Conservation (phyloP, 1,140 invertebrate genomes). For the Holotrichia oblita region DNA sequence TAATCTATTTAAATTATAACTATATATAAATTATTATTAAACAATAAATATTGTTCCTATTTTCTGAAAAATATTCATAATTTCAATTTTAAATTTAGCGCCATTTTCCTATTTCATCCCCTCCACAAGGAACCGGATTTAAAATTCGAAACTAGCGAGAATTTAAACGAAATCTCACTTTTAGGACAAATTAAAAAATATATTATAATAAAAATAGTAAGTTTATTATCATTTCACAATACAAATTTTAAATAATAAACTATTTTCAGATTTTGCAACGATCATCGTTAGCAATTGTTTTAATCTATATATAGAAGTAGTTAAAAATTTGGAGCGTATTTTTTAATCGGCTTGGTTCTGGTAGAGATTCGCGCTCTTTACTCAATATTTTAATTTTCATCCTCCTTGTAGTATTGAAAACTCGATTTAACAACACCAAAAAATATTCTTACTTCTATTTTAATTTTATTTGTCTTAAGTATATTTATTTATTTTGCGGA, state of each 20-base stretch:
- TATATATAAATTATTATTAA: too few relatives aligned
- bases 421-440: background rate
- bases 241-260: background rate
- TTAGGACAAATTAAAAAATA: background rate
- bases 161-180: background rate
- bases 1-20: too few relatives aligned
- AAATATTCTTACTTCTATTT: background rate
- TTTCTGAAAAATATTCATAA: too few relatives aligned
- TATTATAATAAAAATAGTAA: background rate
- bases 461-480: too few relatives aligned
- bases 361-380: background rate
- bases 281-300: slow-evolving; percentile 23
- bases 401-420: background rate
- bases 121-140: background rate
- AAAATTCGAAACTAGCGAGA: background rate
- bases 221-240: background rate
- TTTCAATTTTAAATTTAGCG: background rate
- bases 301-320: background rate
- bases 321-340: background rate
- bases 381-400: background rate
- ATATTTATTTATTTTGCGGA: too few relatives aligned
- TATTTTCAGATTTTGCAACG: background rate
- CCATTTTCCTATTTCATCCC: background rate
- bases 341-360: background rate
- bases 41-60: too few relatives aligned